Percentiles rank a stretch among this genome's conserved stretches.
Evolutionary conservation across 2,113 vertebrate species (phyloP).

Genomic region (Ctenodactylus gundi): DNA sequence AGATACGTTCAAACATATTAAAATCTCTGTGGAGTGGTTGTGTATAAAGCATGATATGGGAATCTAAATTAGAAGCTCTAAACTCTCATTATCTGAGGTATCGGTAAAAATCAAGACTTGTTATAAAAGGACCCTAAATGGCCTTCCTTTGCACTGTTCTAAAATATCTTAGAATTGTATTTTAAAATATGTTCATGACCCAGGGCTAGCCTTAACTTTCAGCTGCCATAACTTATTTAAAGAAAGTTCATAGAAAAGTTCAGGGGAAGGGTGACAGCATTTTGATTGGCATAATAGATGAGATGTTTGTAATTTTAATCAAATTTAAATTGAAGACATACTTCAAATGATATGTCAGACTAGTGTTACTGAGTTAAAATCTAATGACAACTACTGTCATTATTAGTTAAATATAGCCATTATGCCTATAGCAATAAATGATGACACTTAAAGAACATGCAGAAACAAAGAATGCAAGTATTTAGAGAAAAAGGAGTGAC

Average conservation of each 20-base stretch:
- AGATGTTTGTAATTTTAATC: conserved; percentile 88
- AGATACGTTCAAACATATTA: conserved; percentile 1
- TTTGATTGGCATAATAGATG: conserved; percentile 86
- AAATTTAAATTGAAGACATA: conserved; percentile 85
- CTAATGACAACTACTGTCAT: conserved; percentile 87
- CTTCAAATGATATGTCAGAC: conserved; percentile 89
- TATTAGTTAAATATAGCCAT: conserved; percentile 85
- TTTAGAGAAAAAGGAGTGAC: conserved; percentile 83
- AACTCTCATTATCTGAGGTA: not conserved
- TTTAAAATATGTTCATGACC: conserved; percentile 39
- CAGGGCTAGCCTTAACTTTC: conserved; percentile 52
- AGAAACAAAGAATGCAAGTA: conserved; percentile 83
- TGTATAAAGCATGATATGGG: not conserved
- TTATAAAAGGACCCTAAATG: conserved; percentile 11
- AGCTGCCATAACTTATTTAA: conserved; percentile 65
- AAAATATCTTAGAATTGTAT: conserved; percentile 9
- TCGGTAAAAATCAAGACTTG: conserved; percentile 39
- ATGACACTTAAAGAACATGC: conserved; percentile 84
- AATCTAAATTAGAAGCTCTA: not conserved
- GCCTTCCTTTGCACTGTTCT: conserved; percentile 36
- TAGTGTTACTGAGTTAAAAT: conserved; percentile 89
- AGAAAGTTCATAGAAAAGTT: conserved; percentile 81
- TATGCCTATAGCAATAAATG: conserved; percentile 81
- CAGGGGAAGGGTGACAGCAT: conserved; percentile 71
- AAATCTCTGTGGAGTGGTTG: not conserved